These are phyloP conservation scores for Brachyalestes nurse DNA, from an alignment of 2,797 vertebrate species.

Conservation along the genomic window DNA sequence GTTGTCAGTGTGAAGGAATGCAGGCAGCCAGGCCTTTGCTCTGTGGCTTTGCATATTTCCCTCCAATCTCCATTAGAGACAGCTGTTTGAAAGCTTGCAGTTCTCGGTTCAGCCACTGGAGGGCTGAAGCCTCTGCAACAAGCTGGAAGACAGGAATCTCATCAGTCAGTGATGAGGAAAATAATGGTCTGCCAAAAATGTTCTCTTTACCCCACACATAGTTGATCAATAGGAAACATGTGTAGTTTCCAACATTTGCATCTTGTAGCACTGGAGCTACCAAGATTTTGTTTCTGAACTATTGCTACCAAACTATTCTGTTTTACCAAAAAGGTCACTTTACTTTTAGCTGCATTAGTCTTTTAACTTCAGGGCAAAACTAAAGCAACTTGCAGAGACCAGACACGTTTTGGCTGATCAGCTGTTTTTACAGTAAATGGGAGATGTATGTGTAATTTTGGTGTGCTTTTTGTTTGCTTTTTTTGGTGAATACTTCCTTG, in stretches of 20 bases:
- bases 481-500: neutral
- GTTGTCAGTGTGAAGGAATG: constrained; percentile 75
- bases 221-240: neutral
- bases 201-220: neutral
- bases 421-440: too few species aligned
- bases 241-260: neutral
- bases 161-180: neutral
- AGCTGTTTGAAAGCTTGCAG: constrained; percentile 66
- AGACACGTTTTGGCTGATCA: neutral
- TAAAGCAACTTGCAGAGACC: neutral
- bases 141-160: neutral
- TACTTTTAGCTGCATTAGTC: too few species aligned
- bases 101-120: constrained; percentile 60
- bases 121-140: constrained; percentile 21
- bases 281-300: too few species aligned
- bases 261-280: neutral
- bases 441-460: neutral
- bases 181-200: neutral
- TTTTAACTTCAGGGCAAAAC: too few species aligned
- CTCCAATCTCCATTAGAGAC: constrained; percentile 75
- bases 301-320: too few species aligned
- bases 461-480: neutral
- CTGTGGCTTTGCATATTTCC: constrained; percentile 75
- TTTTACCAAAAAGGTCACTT: too few species aligned
- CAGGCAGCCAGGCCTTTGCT: constrained; percentile 64